Evolutionary conservation across 1,140 invertebrate genomes (phyloP).

Genomic region (Macrosteles quadrilineatus): DNA sequence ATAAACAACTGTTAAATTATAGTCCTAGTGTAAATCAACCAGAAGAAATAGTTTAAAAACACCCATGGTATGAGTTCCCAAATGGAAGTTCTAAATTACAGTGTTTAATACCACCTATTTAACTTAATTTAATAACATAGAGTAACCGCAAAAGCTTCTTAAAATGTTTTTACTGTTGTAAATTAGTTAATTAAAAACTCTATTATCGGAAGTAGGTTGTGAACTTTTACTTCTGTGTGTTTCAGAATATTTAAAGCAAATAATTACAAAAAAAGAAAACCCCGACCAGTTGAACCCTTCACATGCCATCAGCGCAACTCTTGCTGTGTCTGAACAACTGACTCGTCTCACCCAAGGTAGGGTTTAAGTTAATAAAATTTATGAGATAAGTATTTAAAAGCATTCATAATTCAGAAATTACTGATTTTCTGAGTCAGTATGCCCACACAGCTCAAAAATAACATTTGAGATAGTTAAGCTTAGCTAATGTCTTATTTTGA

Average conservation of each 20-base stretch:
- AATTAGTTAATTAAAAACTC: too few species aligned
- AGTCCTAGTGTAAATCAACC: not conserved
- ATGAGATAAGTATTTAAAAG: too few species aligned
- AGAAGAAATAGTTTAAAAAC: not conserved
- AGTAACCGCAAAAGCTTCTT: too few species aligned
- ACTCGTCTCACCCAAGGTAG: slow-evolving; percentile 41
- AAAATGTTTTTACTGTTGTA: too few species aligned
- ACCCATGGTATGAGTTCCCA: not conserved
- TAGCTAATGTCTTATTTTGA: not conserved
- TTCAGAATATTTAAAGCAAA: slow-evolving; percentile 2
- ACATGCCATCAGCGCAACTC: slow-evolving; percentile 27
- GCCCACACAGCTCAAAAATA: too few species aligned
- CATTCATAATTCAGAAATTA: too few species aligned
- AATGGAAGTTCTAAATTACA: not conserved
- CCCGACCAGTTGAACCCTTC: not conserved
- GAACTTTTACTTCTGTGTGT: too few species aligned
- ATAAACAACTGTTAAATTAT: not conserved
- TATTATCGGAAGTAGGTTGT: too few species aligned
- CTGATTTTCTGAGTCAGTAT: too few species aligned
- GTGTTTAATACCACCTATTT: not conserved
- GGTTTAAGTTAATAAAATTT: not conserved
- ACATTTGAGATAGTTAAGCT: too few species aligned
- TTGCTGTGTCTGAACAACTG: slow-evolving; percentile 42
- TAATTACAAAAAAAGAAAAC: not conserved
- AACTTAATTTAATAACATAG: not conserved